phyloP scores from a whole-genome alignment of 2,888 invertebrate genomes.

The Platycnemis pennipes region DNA sequence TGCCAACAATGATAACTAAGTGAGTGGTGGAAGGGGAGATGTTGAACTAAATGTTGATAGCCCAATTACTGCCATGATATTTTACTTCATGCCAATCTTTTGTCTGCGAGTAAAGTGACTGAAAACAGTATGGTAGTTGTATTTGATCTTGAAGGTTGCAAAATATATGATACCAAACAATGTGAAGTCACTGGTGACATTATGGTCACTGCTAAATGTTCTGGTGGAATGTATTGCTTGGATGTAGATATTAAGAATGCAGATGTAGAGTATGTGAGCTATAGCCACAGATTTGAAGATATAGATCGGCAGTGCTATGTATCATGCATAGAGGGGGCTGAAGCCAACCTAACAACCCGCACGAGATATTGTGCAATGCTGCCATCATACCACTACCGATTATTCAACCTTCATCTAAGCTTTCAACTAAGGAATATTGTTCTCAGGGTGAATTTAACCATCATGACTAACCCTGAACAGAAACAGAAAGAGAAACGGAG shows the following conservation, averaged over 20 bases:
- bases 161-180: slow-evolving; percentile 21
- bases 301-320: no score
- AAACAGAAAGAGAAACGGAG: no score
- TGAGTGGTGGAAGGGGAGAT: background rate
- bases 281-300: no score
- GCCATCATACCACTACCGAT: no score
- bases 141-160: slow-evolving; percentile 4
- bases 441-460: no score
- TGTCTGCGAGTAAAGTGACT: background rate
- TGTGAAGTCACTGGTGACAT: slow-evolving; percentile 5
- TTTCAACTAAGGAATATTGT: no score
- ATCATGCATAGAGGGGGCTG: no score
- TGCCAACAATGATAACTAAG: background rate
- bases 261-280: background rate
- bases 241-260: background rate
- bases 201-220: slow-evolving; percentile 24
- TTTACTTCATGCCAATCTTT: background rate
- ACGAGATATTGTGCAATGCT: no score
- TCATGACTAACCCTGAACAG: no score
- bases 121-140: background rate
- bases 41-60: background rate
- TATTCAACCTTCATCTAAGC: no score
- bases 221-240: background rate
- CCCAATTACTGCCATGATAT: background rate
- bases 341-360: no score